Conservation (phyloP, 2,888 invertebrate species). For the Eledona agricola region DNA sequence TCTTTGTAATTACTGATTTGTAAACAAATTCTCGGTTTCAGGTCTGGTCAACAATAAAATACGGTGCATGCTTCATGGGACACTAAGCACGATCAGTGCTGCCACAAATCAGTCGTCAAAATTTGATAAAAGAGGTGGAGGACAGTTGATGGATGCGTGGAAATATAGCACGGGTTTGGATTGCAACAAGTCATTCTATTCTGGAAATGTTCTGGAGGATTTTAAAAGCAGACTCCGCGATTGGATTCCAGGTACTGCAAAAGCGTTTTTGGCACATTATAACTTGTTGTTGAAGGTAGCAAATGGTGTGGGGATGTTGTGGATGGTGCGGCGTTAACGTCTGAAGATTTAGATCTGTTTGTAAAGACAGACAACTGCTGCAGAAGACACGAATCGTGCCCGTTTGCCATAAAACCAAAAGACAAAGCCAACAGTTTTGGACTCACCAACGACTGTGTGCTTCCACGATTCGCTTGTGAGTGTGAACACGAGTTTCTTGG, state of each 20-base stretch:
- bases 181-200: slow-evolving; percentile 68
- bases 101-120: background rate
- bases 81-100: background rate
- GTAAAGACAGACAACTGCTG: slow-evolving; percentile 75
- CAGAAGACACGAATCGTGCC: slow-evolving; percentile 75
- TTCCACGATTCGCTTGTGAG: slow-evolving; percentile 75
- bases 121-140: slow-evolving; percentile 1
- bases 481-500: slow-evolving; percentile 74
- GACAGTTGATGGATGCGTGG: too few relatives aligned
- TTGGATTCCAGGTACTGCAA: slow-evolving; percentile 22
- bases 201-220: slow-evolving; percentile 61
- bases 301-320: slow-evolving; percentile 78
- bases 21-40: background rate
- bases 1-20: background rate
- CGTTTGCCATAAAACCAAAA: slow-evolving; percentile 67
- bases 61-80: slow-evolving; percentile 13
- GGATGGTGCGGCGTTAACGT: slow-evolving; percentile 65
- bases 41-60: slow-evolving; percentile 9
- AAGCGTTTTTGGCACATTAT: slow-evolving; percentile 3
- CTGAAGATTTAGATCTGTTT: slow-evolving; percentile 71
- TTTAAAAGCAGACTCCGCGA: slow-evolving; percentile 67
- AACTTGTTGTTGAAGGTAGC: slow-evolving; percentile 65
- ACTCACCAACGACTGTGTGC: slow-evolving; percentile 72
- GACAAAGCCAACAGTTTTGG: slow-evolving; percentile 69
- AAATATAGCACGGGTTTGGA: slow-evolving; percentile 66